Evolutionary conservation across 2,113 vertebrate species (phyloP).

Genomic region (Apaloderma vittatum): DNA sequence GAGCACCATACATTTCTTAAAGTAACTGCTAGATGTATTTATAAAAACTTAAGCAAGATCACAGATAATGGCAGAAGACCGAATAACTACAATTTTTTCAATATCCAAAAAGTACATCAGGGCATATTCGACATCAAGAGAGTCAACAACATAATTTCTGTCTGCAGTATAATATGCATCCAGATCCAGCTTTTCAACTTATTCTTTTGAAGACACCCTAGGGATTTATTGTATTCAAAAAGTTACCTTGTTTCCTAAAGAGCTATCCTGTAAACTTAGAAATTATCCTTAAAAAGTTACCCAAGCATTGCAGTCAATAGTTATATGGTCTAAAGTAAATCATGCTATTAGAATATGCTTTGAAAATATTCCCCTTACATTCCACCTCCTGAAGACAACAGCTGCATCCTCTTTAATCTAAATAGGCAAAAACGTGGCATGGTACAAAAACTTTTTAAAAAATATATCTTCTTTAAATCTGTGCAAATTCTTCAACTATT

Average conservation of each 20-base stretch:
- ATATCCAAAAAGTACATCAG: background rate
- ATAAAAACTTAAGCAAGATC: background rate
- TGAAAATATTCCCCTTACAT: background rate
- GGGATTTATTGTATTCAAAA: background rate
- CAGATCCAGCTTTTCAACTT: background rate
- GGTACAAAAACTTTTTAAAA: background rate
- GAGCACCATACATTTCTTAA: background rate
- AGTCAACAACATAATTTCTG: background rate
- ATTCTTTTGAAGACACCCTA: background rate
- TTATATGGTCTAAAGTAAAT: background rate
- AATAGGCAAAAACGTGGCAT: background rate
- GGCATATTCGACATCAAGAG: background rate
- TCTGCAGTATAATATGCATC: background rate
- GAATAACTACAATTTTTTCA: background rate
- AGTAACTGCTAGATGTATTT: background rate
- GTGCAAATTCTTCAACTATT: constrained; percentile 59
- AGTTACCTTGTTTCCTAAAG: background rate
- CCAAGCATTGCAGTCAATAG: background rate
- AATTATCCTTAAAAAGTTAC: background rate
- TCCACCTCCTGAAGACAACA: constrained; percentile 8
- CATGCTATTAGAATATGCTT: background rate
- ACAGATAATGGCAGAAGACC: background rate
- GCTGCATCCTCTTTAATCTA: constrained; percentile 11
- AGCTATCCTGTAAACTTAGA: background rate
- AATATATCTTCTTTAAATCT: constrained; percentile 9